Evolutionary conservation across 2,113 vertebrate species (phyloP), one percentile per base, ranked within the genome.

Genomic region (Tetrax tetrax): DNA sequence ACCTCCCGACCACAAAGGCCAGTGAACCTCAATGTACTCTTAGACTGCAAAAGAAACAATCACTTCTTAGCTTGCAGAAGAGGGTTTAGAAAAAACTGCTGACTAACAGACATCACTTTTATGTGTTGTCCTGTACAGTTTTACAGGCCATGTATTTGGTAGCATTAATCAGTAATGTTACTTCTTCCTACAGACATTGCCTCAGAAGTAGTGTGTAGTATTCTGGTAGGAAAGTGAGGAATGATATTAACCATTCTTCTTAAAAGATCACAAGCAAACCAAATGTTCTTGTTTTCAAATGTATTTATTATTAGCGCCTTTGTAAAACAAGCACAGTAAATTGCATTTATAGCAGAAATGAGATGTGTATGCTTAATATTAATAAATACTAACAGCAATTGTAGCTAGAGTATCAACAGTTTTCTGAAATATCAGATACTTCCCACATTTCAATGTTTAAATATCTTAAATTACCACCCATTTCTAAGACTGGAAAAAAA

Each of bases 381-480:
- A 68, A 83, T 38, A 95, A 95, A 83, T 71, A 75, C 20, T 63
- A 87, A 54, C 11, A 64, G 51, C 23, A 61, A 41, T 60, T 84
- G 29, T 43, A 51, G 56, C 28, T 70, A 63, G n/a, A 77, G 60
- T 74, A 24, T 45, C 47, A 75, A 24, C 18, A 63, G 22, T 69
- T 87, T 82, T 93, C 92, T 93, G 89, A 95, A 96, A 92, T 84
- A 89, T 79, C 92, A 96, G 86, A 89, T 84, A 82, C 61, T 82
- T 92, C 35, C 79, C 33, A 75, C 43, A 56, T 89, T 93, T 72
- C 70, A 57, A 1, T 85, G 47, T 83, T 86, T 86, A 77, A 86
- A 65, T 80, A 80, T 51, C 56, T 72, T 45, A 45, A 94, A 87
- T 91, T 22, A 31, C 60, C 56, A 64, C 65, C 47, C 60, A 29